A percentile compares a stretch with the other conserved stretches of the same genome.
Conservation (phyloP, 2,113 vertebrate genomes). For the Falcunculus frontatus region DNA sequence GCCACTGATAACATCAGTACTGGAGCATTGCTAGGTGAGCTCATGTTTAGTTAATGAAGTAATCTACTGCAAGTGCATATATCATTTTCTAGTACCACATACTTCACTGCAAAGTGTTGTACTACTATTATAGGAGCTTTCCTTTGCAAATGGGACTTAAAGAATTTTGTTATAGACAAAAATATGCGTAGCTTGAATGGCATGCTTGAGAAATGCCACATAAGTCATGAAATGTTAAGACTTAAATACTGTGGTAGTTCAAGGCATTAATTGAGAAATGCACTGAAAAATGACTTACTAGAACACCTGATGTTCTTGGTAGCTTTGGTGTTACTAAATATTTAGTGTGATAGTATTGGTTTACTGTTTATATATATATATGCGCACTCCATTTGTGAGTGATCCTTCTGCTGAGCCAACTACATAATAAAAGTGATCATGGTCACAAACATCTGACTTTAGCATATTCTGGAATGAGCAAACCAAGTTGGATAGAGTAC, state of each 20-base stretch:
- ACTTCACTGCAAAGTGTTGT: neutral
- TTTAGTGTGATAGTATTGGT: neutral
- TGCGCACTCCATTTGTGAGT: neutral
- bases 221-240: neutral
- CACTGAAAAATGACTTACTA: neutral
- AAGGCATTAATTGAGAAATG: neutral
- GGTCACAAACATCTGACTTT: neutral
- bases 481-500: neutral
- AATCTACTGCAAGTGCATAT: slow-evolving; percentile 30
- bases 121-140: neutral
- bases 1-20: slow-evolving; percentile 56
- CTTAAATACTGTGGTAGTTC: neutral
- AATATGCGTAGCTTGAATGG: neutral
- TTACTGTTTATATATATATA: neutral
- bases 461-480: neutral
- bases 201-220: neutral
- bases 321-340: neutral
- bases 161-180: neutral
- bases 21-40: slow-evolving; percentile 59
- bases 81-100: slow-evolving; percentile 32
- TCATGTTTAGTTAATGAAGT: slow-evolving; percentile 65
- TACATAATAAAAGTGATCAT: neutral
- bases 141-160: neutral
- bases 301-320: neutral
- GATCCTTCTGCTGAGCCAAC: neutral